Percentiles rank a stretch among this genome's conserved stretches.
phyloP scores from a whole-genome alignment of 2,888 invertebrate species.

The Volucella inanis region DNA sequence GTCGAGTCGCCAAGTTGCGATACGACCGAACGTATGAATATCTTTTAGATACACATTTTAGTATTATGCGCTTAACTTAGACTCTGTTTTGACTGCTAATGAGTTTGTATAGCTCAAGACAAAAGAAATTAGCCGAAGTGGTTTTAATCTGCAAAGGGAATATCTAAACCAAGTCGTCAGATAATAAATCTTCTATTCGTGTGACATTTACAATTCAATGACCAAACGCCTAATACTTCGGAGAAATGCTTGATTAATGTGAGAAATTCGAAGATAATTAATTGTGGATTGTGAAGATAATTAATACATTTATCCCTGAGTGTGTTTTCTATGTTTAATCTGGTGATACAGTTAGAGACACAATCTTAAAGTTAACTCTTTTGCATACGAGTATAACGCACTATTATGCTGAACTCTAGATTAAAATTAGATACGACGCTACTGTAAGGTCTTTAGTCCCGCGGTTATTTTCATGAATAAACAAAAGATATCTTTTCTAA shows the following conservation, averaged over 20 bases:
- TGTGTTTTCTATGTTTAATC: too few species aligned
- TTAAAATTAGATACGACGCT: too few species aligned
- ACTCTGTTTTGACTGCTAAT: constrained; percentile 40
- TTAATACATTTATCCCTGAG: too few species aligned
- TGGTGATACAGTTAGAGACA: too few species aligned
- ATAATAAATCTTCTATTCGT: constrained; percentile 21
- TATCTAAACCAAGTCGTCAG: constrained; percentile 18
- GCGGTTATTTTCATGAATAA: too few species aligned
- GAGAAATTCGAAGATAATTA: constrained; percentile 3
- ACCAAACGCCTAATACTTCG: constrained; percentile 24
- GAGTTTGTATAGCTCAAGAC: constrained; percentile 51
- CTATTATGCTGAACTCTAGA: too few species aligned
- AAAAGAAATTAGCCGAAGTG: constrained; percentile 47
- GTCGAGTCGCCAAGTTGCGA: constrained; percentile 7
- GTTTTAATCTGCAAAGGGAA: constrained; percentile 10
- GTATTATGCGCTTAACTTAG: constrained; percentile 43
- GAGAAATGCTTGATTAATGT: constrained; percentile 6
- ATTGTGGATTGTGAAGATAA: neutral
- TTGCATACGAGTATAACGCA: too few species aligned
- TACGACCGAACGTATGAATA: neutral
- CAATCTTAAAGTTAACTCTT: too few species aligned
- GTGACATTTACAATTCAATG: constrained; percentile 30
- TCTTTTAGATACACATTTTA: constrained; percentile 1
- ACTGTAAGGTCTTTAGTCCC: too few species aligned
- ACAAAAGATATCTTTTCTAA: too few species aligned